phyloP scores from a whole-genome alignment of 2,113 vertebrate genomes.

The Ophiodon elongatus region DNA sequence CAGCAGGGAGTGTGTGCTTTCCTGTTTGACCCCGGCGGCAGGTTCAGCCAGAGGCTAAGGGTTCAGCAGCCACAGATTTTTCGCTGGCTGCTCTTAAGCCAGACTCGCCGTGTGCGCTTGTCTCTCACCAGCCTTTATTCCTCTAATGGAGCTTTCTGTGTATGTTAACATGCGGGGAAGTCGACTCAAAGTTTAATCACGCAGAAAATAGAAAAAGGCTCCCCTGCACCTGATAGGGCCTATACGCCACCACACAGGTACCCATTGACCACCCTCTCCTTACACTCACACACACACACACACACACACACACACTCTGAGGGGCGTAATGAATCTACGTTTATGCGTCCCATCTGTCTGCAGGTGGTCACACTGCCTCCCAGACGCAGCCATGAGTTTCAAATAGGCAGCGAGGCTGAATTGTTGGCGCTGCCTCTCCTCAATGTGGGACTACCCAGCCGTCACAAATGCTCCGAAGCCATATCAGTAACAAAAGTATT shows the following conservation, averaged over 20 bases:
- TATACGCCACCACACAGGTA: constrained; percentile 45
- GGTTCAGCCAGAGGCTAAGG: constrained; percentile 80
- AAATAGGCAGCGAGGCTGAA: constrained; percentile 63
- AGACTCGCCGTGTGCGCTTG: constrained; percentile 27
- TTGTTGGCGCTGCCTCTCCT: constrained; percentile 43
- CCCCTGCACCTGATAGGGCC: constrained; percentile 61
- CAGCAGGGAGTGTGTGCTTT: constrained; percentile 76
- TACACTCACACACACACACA: constrained; percentile 31
- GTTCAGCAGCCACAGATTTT: constrained; percentile 70
- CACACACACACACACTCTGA: constrained; percentile 28
- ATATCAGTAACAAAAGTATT: constrained; percentile 51
- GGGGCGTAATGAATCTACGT: constrained; percentile 65
- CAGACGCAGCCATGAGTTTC: constrained; percentile 70
- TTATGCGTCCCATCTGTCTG: constrained; percentile 77
- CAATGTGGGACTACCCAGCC: constrained; percentile 55
- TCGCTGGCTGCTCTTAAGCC: constrained; percentile 49
- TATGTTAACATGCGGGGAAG: constrained; percentile 78
- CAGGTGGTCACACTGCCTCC: constrained; percentile 74
- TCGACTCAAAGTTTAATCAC: constrained; percentile 77
- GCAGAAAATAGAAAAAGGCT: constrained; percentile 83
- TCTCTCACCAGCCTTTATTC: constrained; percentile 68
- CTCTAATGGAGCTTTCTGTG: constrained; percentile 62
- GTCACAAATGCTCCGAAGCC: constrained; percentile 49
- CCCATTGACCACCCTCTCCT: constrained; percentile 33
- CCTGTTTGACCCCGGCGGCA: constrained; percentile 74